These are phyloP conservation scores for Orchesella cincta DNA, from an alignment of 1,140 invertebrate species.

Conservation along the genomic window DNA sequence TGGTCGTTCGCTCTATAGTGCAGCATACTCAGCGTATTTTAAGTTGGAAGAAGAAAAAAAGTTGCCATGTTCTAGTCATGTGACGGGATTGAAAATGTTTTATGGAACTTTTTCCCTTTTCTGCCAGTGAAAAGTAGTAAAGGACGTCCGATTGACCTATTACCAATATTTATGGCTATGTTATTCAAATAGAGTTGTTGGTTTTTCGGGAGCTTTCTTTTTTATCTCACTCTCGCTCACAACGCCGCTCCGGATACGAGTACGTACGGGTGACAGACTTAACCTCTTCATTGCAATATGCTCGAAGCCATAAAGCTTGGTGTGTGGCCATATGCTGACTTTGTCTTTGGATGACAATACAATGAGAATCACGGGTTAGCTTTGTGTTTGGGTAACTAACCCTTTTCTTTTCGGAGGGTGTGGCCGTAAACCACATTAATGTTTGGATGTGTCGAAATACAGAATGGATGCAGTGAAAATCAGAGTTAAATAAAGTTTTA, in stretches of 20 bases:
- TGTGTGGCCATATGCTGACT: neutral
- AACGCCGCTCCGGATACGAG: neutral
- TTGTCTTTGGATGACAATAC: neutral
- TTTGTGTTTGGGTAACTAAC: neutral
- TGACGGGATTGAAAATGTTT: slow-evolving; percentile 28
- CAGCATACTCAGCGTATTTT: no score
- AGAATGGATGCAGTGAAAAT: no score
- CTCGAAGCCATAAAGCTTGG: slow-evolving; percentile 14
- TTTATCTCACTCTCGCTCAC: neutral
- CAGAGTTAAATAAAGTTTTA: no score
- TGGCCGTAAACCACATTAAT: slow-evolving; percentile 4
- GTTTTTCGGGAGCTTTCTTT: slow-evolving; percentile 5
- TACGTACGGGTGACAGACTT: neutral
- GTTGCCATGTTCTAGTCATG: no score
- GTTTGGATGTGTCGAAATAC: neutral
- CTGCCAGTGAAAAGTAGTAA: slow-evolving; percentile 31
- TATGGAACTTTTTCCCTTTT: neutral
- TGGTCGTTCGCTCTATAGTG: neutral
- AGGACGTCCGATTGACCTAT: slow-evolving; percentile 51
- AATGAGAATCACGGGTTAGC: neutral
- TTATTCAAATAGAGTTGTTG: slow-evolving; percentile 47
- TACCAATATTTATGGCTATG: slow-evolving; percentile 48
- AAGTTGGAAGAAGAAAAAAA: no score
- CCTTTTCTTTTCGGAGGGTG: slow-evolving; percentile 1
- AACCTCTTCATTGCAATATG: neutral